These are phyloP conservation scores for Metallyticus violacea DNA, from an alignment of 2,888 invertebrate genomes.

Conservation along the genomic window DNA sequence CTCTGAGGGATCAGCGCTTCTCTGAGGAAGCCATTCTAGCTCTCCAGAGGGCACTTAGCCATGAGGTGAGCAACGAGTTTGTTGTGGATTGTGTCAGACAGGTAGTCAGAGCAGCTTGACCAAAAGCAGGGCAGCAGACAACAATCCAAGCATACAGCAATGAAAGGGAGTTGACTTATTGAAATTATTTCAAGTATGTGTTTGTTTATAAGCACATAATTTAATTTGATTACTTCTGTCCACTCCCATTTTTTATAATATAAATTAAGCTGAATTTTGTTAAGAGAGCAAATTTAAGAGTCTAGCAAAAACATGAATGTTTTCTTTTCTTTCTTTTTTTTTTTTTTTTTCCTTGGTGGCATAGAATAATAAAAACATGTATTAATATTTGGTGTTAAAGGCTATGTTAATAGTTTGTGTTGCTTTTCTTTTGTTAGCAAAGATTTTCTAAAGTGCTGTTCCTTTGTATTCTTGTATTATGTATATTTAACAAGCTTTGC, in stretches of 20 bases:
- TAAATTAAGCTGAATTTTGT: not conserved
- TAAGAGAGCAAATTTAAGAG: not conserved
- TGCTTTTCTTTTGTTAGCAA: not conserved
- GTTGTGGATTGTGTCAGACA: slow-evolving; percentile 62
- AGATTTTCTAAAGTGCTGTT: not conserved
- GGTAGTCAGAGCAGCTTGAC: slow-evolving; percentile 56
- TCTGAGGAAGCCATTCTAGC: slow-evolving; percentile 60
- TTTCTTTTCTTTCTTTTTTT: not conserved
- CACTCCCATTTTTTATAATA: not conserved
- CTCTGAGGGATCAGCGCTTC: slow-evolving; percentile 63
- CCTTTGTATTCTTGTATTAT: not conserved
- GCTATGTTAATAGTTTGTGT: not conserved
- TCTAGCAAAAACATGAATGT: not conserved
- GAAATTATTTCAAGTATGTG: not conserved
- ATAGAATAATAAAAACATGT: not conserved
- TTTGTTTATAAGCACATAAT: not conserved
- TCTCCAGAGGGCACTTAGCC: slow-evolving; percentile 49
- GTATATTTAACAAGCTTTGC: not conserved
- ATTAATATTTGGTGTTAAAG: not conserved
- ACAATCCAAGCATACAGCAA: not conserved
- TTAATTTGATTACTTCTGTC: not conserved
- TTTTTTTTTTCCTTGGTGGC: not conserved
- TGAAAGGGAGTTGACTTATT: not conserved
- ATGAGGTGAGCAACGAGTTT: slow-evolving; percentile 50
- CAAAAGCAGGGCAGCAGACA: not conserved